Evolutionary conservation across 2,888 invertebrate species (phyloP), one percentile per base, ranked within the genome.

Genomic region (Lingula anatina): DNA sequence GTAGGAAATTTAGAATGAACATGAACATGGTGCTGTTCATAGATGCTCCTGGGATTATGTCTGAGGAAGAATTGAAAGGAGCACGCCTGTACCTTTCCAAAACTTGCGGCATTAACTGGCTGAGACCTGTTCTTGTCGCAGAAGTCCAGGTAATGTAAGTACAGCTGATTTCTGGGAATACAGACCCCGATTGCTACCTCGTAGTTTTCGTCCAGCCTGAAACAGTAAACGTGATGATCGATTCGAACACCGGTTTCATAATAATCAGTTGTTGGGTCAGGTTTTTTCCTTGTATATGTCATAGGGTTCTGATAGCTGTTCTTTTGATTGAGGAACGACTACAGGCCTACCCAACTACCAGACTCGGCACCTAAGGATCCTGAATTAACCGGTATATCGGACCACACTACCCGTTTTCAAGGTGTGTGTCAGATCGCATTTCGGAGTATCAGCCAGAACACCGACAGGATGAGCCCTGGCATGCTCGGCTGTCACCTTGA

Each of bases 71-170:
- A 31, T 12, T 38, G 38, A 9, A 26, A 42, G 18, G 20, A 35
- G 9, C 18, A 21, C 7, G 4, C 21, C 44, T 60, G 51, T 58
- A 80, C 80, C 76, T 81, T 81, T 39, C 80, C 81, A 57, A 81
- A 81, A 54, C 79, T 79, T 25, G 81, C 81, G 1, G 80, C 80
- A 55, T 80, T 80, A 45, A 81, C 80, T 0, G 81, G 80, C 53
- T 78, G 77, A 44, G 78, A 75, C 55, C 71, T 73, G 53, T 78
- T 76, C 44, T 70, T 70, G 53, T 68, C 68, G 55, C 80, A 80
- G 65, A 79, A 80, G 59, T 80, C 79, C 38, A 79, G 73, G 60
- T 80, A 80, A 57, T 80, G 79, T 41, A 73, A 68, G 59, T 81
- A 81, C 40, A 81, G 66, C 2, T 79, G 76, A 53, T 76, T 78